Evolutionary conservation across 2,113 vertebrate genomes (phyloP).

Genomic region (Glaucomys volans): DNA sequence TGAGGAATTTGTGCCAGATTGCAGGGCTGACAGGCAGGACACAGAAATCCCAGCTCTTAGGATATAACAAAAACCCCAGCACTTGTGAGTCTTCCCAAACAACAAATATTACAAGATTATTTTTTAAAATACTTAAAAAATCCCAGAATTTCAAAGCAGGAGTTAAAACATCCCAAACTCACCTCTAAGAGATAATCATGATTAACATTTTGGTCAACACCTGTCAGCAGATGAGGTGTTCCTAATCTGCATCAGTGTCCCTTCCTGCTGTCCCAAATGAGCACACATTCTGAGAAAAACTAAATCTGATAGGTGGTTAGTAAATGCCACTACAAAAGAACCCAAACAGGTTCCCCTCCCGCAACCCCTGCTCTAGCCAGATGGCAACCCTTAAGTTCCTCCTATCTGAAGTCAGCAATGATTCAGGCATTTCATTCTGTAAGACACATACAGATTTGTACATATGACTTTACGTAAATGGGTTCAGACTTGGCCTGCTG

Average conservation of each 20-base stretch:
- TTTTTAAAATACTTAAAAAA: conserved; percentile 17
- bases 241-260: background rate
- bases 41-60: background rate
- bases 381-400: conserved; percentile 43
- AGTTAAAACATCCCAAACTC: background rate
- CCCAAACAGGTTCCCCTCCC: background rate
- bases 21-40: background rate
- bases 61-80: background rate
- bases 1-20: background rate
- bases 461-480: background rate
- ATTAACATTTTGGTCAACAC: background rate
- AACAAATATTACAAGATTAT: background rate
- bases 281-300: background rate
- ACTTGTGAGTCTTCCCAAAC: background rate
- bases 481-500: background rate
- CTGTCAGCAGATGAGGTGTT: background rate
- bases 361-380: background rate
- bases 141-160: conserved; percentile 40
- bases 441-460: background rate
- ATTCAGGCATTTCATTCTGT: background rate
- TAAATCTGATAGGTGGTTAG: background rate
- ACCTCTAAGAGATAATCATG: conserved; percentile 40
- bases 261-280: background rate
- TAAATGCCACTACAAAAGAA: conserved; percentile 25
- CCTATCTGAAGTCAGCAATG: background rate